These are phyloP conservation scores for Simalia tracyae DNA, from an alignment of 2,797 vertebrate species.

Conservation along the genomic window DNA sequence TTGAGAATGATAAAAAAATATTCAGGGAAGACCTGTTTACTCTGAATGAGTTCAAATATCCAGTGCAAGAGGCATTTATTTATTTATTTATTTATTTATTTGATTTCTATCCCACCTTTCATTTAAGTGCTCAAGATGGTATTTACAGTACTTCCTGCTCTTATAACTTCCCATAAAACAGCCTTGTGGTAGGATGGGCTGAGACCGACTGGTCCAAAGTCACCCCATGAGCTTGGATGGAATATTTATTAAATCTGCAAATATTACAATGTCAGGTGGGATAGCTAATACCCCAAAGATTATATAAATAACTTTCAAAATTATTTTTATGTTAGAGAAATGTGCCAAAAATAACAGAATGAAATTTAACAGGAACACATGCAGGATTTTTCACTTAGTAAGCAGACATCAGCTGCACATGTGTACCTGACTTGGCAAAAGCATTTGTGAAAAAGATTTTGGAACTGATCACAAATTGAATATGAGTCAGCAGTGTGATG, in stretches of 20 bases:
- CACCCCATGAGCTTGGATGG: not conserved
- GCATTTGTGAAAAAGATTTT: not conserved
- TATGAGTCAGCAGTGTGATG: not conserved
- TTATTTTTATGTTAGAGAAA: not conserved
- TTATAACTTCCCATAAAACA: not conserved
- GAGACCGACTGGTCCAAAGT: not conserved
- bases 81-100: not conserved
- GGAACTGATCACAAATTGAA: not conserved
- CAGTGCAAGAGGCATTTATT: too few relatives aligned
- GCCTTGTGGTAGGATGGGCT: not conserved
- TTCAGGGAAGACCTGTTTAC: too few relatives aligned
- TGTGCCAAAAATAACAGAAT: not conserved
- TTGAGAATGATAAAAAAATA: too few relatives aligned
- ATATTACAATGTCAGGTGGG: not conserved
- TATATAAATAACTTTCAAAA: not conserved
- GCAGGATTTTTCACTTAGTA: not conserved
- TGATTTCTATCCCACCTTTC: not conserved
- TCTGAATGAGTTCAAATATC: too few relatives aligned
- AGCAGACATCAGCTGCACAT: not conserved
- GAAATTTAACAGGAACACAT: not conserved
- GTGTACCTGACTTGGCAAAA: not conserved
- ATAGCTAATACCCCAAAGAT: not conserved
- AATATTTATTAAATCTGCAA: not conserved
- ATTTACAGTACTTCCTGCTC: not conserved
- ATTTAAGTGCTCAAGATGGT: not conserved